Evolutionary conservation across 2,888 invertebrate genomes (phyloP).

Genomic region (Eilema sororculum): DNA sequence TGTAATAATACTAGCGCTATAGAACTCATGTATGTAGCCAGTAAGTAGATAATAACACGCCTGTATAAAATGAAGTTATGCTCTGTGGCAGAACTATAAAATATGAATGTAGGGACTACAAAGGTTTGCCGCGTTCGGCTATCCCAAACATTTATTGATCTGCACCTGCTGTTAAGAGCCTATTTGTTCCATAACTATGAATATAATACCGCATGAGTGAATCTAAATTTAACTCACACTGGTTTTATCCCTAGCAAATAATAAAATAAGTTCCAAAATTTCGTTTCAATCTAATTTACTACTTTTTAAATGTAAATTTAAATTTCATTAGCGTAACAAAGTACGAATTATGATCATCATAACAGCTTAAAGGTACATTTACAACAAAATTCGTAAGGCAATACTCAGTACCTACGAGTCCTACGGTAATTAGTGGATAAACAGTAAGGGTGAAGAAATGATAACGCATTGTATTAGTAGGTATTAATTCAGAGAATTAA

Average conservation of each 20-base stretch:
- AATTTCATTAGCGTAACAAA: background rate
- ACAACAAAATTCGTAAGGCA: too few relatives aligned
- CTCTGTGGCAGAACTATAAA: background rate
- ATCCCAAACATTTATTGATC: slow-evolving; percentile 11
- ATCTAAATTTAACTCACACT: slow-evolving; percentile 26
- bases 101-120: background rate
- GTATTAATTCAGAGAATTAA: too few relatives aligned
- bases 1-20: too few relatives aligned
- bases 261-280: background rate
- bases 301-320: background rate
- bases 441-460: background rate
- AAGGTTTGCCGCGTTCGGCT: background rate
- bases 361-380: too few relatives aligned
- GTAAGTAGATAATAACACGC: too few relatives aligned
- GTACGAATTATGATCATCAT: too few relatives aligned
- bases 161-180: slow-evolving; percentile 30
- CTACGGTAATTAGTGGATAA: too few relatives aligned
- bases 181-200: slow-evolving; percentile 36
- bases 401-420: too few relatives aligned
- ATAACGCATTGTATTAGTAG: background rate
- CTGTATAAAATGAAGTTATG: background rate
- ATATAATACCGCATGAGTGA: slow-evolving; percentile 28
- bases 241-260: background rate
- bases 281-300: background rate
- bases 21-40: too few relatives aligned